These are phyloP conservation scores for Eilema caniola DNA, from an alignment of 2,888 invertebrate genomes.

Conservation along the genomic window DNA sequence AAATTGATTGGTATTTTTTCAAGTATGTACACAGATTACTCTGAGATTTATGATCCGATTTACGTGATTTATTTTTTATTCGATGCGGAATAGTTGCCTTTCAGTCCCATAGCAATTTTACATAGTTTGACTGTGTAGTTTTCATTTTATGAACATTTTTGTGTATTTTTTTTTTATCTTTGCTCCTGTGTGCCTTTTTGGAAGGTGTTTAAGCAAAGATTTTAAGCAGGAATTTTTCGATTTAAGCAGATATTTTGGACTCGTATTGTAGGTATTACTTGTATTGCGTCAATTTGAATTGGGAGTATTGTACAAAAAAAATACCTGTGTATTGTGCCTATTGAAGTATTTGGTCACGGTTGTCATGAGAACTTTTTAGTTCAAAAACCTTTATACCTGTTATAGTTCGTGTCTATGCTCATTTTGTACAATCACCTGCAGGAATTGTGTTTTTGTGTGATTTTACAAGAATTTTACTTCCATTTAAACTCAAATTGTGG, in stretches of 20 bases:
- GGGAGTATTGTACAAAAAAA: not conserved
- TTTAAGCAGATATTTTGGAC: not conserved
- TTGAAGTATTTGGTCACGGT: not conserved
- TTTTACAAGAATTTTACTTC: not conserved
- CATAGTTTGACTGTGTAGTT: too few relatives aligned
- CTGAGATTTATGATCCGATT: too few relatives aligned
- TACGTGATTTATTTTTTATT: too few relatives aligned
- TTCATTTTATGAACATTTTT: too few relatives aligned
- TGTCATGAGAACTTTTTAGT: not conserved
- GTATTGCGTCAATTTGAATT: not conserved
- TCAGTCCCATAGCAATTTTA: too few relatives aligned
- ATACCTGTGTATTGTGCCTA: not conserved
- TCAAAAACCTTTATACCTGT: not conserved
- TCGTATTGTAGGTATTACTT: not conserved
- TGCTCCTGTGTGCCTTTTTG: slow-evolving; percentile 28
- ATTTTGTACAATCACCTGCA: not conserved
- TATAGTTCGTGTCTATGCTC: not conserved
- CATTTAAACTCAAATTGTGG: not conserved
- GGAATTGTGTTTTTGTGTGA: not conserved
- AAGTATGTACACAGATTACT: too few relatives aligned
- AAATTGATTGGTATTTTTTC: too few relatives aligned
- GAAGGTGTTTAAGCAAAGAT: not conserved
- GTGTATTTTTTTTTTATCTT: too few relatives aligned
- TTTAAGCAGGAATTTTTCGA: slow-evolving; percentile 9
- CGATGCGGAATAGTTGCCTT: too few relatives aligned